Evolutionary conservation across 2,113 vertebrate species (phyloP).

Genomic region (Campylomormyrus numenius): DNA sequence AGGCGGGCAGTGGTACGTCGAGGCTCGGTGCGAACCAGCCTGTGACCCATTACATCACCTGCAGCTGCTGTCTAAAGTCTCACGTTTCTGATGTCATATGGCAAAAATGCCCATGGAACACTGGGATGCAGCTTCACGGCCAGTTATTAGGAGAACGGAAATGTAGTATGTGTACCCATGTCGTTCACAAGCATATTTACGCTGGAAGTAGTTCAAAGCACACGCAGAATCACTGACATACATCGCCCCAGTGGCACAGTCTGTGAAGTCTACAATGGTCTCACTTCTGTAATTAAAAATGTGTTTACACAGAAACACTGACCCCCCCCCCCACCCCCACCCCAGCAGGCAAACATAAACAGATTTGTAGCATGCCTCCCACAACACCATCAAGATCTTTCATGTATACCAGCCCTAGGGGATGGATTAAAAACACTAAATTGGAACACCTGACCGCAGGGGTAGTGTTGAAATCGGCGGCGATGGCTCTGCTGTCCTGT

Average conservation of each 20-base stretch:
- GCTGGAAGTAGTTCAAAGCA: not conserved
- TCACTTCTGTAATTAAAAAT: not conserved
- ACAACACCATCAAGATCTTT: not conserved
- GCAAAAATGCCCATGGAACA: not conserved
- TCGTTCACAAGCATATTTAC: not conserved
- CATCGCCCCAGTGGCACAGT: not conserved
- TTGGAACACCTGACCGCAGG: conserved; percentile 9
- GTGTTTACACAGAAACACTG: not conserved
- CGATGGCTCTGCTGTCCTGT: not conserved
- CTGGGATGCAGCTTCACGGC: not conserved
- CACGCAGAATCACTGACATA: not conserved
- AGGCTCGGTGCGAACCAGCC: not conserved
- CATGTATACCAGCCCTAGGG: not conserved
- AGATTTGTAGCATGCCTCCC: not conserved
- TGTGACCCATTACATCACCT: not conserved
- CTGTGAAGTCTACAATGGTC: not conserved
- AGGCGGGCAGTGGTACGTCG: not conserved
- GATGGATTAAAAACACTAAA: conserved; percentile 14
- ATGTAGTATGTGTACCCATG: not conserved
- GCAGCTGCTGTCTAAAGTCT: not conserved
- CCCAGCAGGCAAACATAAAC: not conserved
- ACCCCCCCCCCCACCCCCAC: not conserved
- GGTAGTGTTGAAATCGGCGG: not conserved
- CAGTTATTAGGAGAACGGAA: not conserved
- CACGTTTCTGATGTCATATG: not conserved